A percentile compares a stretch with the other conserved stretches of the same genome.
These are phyloP conservation scores for Mormyrus hasselquistii DNA, from an alignment of 2,797 vertebrate species.

Conservation along the genomic window DNA sequence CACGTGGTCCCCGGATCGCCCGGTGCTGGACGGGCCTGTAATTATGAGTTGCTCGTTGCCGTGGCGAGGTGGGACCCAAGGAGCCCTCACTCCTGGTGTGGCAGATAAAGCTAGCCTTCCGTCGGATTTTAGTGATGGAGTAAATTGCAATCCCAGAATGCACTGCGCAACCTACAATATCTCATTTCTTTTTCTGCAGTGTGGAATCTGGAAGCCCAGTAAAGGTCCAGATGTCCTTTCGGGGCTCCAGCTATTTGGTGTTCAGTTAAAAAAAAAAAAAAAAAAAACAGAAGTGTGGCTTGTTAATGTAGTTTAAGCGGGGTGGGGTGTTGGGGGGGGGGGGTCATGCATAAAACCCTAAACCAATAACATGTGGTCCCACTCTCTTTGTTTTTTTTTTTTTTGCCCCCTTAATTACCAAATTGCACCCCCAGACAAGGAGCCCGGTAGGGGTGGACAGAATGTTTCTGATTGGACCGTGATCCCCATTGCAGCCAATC, in stretches of 20 bases:
- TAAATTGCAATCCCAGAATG: background rate
- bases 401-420: background rate
- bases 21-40: background rate
- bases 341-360: background rate
- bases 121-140: background rate
- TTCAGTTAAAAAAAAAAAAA: background rate
- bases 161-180: background rate
- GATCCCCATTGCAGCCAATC: background rate
- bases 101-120: background rate
- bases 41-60: background rate
- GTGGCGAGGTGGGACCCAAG: background rate
- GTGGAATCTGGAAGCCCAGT: background rate
- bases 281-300: background rate
- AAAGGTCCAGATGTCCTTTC: background rate
- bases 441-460: background rate
- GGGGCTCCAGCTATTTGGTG: background rate
- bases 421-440: background rate
- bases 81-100: background rate
- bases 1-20: background rate
- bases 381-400: background rate
- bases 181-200: background rate
- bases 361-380: background rate
- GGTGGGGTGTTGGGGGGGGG: background rate
- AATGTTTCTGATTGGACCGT: background rate
- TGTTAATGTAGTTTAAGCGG: background rate